Evolutionary conservation across 2,888 invertebrate genomes (phyloP).

Genomic region (Drosophila meridionalis): DNA sequence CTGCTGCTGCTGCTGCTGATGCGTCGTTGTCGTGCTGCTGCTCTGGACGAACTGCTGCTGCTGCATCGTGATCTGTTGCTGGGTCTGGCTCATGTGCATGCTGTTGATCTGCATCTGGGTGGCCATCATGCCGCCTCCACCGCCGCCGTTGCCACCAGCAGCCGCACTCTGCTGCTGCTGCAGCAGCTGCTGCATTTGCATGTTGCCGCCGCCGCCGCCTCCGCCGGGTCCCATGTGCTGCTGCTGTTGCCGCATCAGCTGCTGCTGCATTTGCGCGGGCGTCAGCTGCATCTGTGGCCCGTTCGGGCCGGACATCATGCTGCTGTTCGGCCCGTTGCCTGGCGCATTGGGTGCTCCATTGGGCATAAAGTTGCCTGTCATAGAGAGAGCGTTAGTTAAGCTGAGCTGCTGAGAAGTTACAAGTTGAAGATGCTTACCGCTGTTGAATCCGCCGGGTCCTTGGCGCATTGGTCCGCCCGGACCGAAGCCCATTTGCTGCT

Average conservation of each 20-base stretch:
- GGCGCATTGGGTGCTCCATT: slow-evolving; percentile 69
- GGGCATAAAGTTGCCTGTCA: slow-evolving; percentile 82
- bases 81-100: slow-evolving; percentile 89
- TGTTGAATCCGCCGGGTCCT: slow-evolving; percentile 83
- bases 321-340: slow-evolving; percentile 58
- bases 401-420: background rate
- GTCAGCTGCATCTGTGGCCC: slow-evolving; percentile 83
- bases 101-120: slow-evolving; percentile 87
- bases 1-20: slow-evolving; percentile 81
- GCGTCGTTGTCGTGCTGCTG: slow-evolving; percentile 77
- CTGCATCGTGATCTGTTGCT: slow-evolving; percentile 78
- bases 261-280: slow-evolving; percentile 86
- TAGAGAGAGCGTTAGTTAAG: background rate
- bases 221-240: slow-evolving; percentile 82
- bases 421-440: slow-evolving; percentile 64
- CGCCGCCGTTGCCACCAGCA: slow-evolving; percentile 37
- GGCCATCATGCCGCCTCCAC: slow-evolving; percentile 69
- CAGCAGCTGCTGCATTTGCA: slow-evolving; percentile 84
- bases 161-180: slow-evolving; percentile 70
- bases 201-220: slow-evolving; percentile 68
- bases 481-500: slow-evolving; percentile 81
- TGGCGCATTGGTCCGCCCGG: slow-evolving; percentile 83
- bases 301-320: slow-evolving; percentile 80
- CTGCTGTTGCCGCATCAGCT: slow-evolving; percentile 82
- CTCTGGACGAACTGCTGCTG: slow-evolving; percentile 84